Base-by-base conservation (phyloP, 2,113 vertebrate genomes). In the Zingel zingel region DNA sequence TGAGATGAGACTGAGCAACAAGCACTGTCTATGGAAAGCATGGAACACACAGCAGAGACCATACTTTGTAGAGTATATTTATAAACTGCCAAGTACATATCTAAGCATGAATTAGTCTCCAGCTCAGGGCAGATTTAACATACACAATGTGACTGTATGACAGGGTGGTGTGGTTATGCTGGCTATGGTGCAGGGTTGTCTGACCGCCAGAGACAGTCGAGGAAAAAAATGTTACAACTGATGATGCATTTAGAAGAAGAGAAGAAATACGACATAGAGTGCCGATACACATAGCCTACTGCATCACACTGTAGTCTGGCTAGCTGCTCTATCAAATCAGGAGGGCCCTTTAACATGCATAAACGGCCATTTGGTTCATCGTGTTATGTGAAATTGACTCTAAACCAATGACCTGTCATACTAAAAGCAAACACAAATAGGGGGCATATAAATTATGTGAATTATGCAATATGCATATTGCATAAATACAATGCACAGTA, bases 401-500 rank as follows among this genome's bases (percentile, higher is more conserved):
- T 48, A 59, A 81, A 89, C 51, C 74, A 86, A 78, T 77, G 83
- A 74, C 70, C 43, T 84, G 83, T 88, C 81, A 77, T 67, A 71
- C 45, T 74, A 77, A 84, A 86, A 85, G 67, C 61, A 83, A 71
- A 87, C 69, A 86, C 36, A 77, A 84, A 83, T 23, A 77, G n/a
- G 39, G 13, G 19, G 57, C 47, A 81, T 66, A 86, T 87, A 79
- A 86, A 83, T 90, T 86, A 82, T 58, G 53, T 62, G 59, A 62
- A 77, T 82, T 70, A 73, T 27, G 79, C 79, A 64, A 87, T 82
- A 82, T 86, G 74, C 77, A 66, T 75, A 88, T 81, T 74, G 84
- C 58, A 91, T 88, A 89, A 84, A 90, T 73, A 86, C 89, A 86
- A 83, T 83, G 77, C 54, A 43, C n/a, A 72, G 74, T 61, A 57